Base-by-base conservation (phyloP, 2,888 invertebrate species). In the Sturmia bella region DNA sequence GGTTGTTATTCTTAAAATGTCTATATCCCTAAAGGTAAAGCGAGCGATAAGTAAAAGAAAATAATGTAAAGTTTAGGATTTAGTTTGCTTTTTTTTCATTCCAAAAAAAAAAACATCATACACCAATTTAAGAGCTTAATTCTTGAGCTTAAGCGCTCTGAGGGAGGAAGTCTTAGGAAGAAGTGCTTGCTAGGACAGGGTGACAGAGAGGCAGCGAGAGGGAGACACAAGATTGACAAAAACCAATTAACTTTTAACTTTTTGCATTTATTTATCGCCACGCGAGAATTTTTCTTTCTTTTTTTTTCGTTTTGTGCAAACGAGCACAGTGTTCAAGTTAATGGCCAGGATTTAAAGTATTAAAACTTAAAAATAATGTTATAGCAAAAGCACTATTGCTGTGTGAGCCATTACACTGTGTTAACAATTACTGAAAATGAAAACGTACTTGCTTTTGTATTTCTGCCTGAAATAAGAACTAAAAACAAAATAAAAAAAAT, bases 241-340 rank as follows among this genome's bases (percentile, higher is more conserved):
- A 82, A 82, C 82, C 82, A 82, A 82, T 82, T 82, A 82, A 82
- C 82, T 82, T 82, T 82, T 82, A 82, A 78, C 78, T 82, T 75
- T 82, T 82, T 82, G 78, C 64, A 82, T 82, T 82, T 78, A 82
- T 82, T 82, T 82, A 82, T 82, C 70, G 82, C 82, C 78, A 78
- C 66, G 74, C 74, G 41, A 78, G 54, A 15, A 19, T 41, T 21
- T 52, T 59, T 21, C 43, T 48, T n/a, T 63, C 11, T 54, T 43
- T 19, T 43, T 52, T 59, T 21, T 52, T 48, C n/a, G 54, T n/a
- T 54, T 37, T 11, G 24, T 17, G 4, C 73, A 6, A 32, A 32
- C 32, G 1, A 48, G 37, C 24, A 82, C 59, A 73, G 80, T 76
- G 59, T 11, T 17, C 7, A 7, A 32, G 32, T 7, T 7, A 32